Evolutionary conservation across 2,888 invertebrate genomes (phyloP).

Genomic region (Papilio elwesi): DNA sequence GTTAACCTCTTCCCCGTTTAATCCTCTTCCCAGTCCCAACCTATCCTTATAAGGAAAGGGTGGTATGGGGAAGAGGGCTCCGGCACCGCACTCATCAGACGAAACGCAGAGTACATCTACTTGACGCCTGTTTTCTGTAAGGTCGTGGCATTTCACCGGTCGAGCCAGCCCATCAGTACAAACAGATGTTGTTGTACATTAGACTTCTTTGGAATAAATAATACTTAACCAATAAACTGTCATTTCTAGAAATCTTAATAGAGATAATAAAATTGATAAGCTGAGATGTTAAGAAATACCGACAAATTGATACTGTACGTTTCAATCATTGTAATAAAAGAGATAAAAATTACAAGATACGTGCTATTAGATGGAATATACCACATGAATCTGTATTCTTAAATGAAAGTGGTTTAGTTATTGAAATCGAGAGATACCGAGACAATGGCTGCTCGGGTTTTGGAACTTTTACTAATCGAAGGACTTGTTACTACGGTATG

Average conservation of each 20-base stretch:
- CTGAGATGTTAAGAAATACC: constrained; percentile 12
- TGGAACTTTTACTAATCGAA: constrained; percentile 28
- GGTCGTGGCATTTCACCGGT: too few species aligned
- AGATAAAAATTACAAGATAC: constrained; percentile 29
- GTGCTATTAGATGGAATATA: constrained; percentile 20
- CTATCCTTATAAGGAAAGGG: too few species aligned
- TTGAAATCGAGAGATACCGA: constrained; percentile 12
- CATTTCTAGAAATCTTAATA: not conserved
- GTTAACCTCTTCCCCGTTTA: too few species aligned
- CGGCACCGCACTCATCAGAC: too few species aligned
- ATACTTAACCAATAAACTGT: not conserved
- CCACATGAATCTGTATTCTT: constrained; percentile 20
- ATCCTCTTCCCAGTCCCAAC: too few species aligned
- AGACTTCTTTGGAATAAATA: too few species aligned
- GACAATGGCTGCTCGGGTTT: constrained; percentile 25
- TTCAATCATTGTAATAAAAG: constrained; percentile 12
- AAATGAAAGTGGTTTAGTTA: constrained; percentile 24
- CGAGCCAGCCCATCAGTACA: too few species aligned
- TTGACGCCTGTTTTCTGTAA: too few species aligned
- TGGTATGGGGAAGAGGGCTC: too few species aligned
- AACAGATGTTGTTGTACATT: too few species aligned
- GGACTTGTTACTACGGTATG: constrained; percentile 24
- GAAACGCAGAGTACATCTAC: too few species aligned
- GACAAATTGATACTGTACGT: constrained; percentile 12
- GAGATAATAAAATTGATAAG: constrained; percentile 8